Conservation (phyloP, 64 coral and sea anemone genomes). For the Cladopsammia gracilis region DNA sequence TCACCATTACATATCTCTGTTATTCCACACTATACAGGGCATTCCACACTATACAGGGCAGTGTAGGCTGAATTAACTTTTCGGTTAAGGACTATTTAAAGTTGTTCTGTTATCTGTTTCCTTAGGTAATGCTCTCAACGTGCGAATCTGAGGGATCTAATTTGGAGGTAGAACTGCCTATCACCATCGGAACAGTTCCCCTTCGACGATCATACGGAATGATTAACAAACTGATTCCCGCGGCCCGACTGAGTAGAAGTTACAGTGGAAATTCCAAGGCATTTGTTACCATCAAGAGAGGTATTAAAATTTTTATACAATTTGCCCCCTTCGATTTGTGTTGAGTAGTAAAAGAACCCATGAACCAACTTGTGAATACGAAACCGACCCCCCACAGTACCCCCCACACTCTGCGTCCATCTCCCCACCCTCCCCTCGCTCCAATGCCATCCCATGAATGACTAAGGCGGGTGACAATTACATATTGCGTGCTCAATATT, state of each 20-base stretch:
- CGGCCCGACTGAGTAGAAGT: slow-evolving; percentile 44
- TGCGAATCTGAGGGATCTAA: slow-evolving; percentile 33
- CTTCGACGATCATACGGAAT: slow-evolving; percentile 77
- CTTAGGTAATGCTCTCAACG: background rate
- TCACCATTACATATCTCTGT: no score
- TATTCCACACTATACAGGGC: no score
- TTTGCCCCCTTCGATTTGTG: no score
- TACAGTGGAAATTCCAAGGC: slow-evolving; percentile 66
- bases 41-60: background rate
- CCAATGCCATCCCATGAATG: background rate
- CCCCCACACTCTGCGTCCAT: no score
- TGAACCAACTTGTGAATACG: no score
- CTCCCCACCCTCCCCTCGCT: background rate
- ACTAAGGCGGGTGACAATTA: no score
- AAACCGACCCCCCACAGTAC: background rate
- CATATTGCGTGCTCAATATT: no score
- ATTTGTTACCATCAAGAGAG: slow-evolving; percentile 78
- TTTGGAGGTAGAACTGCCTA: slow-evolving; percentile 85
- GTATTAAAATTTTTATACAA: background rate
- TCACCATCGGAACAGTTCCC: slow-evolving; percentile 79
- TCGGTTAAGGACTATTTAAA: background rate
- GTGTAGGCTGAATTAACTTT: no score
- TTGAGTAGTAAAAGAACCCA: no score
- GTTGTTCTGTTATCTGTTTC: background rate
- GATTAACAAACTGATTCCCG: slow-evolving; percentile 73